Evolutionary conservation across 2,113 vertebrate species (phyloP).

Genomic region (Platichthys flesus): DNA sequence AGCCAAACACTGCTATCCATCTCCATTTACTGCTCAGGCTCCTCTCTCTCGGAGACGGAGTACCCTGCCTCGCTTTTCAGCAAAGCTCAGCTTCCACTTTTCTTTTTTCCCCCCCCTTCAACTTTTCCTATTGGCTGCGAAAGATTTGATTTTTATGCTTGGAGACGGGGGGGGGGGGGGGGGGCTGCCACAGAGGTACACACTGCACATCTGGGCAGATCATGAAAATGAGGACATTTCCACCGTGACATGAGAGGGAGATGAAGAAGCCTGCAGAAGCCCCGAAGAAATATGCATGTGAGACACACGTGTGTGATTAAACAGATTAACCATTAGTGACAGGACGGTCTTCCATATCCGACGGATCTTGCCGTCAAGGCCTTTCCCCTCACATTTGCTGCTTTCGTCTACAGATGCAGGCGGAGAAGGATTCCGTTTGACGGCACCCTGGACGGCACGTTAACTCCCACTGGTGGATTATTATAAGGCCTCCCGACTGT

Average conservation of each 20-base stretch:
- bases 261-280: conserved; percentile 7
- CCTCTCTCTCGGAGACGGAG: conserved; percentile 1
- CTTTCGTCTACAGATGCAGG: too few species aligned
- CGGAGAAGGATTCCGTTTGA: background rate
- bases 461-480: conserved; percentile 50
- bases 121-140: background rate
- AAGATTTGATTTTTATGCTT: background rate
- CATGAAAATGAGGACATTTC: background rate
- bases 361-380: too few species aligned
- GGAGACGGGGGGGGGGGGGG: background rate
- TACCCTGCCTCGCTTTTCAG: background rate
- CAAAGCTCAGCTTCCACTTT: background rate
- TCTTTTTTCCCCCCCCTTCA: conserved; percentile 19
- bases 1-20: conserved; percentile 34
- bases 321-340: too few species aligned
- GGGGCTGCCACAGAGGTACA: background rate
- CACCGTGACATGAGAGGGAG: too few species aligned
- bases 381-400: too few species aligned
- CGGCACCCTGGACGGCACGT: conserved; percentile 22
- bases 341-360: too few species aligned
- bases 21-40: conserved; percentile 27
- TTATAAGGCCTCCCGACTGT: conserved; percentile 42
- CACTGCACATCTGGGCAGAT: background rate
- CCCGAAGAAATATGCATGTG: too few species aligned
- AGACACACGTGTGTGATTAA: too few species aligned